Conservation (phyloP, 2,797 vertebrate species). For the Amniataba percoides region DNA sequence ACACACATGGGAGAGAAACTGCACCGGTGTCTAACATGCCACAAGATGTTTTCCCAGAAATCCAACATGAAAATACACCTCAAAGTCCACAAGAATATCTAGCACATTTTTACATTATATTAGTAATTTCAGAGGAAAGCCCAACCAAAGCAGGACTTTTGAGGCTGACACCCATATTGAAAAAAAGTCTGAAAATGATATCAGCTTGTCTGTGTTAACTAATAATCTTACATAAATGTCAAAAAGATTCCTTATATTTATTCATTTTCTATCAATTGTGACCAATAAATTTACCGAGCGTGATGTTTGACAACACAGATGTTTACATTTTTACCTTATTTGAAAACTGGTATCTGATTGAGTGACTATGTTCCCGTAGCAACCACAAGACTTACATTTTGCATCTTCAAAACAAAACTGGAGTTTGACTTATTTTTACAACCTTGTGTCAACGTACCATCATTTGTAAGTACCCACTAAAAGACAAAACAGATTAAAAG, state of each 20-base stretch:
- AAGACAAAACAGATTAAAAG: neutral
- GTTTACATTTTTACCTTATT: neutral
- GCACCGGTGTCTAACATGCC: slow-evolving; percentile 7
- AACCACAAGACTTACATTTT: neutral
- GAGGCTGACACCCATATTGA: neutral
- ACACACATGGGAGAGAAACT: slow-evolving; percentile 29
- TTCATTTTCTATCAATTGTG: no score
- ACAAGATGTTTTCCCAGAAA: slow-evolving; percentile 4
- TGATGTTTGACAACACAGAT: neutral
- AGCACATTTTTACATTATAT: neutral
- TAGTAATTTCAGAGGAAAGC: neutral
- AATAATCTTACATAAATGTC: neutral
- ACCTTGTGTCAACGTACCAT: no score
- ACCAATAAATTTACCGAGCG: no score
- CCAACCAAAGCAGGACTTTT: neutral
- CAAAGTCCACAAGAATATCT: slow-evolving; percentile 24
- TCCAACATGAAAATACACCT: slow-evolving; percentile 35
- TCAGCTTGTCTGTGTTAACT: neutral
- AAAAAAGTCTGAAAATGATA: no score
- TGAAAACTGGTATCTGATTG: neutral
- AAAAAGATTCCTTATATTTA: neutral
- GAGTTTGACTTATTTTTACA: no score
- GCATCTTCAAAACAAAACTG: neutral
- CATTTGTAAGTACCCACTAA: neutral
- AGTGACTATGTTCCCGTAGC: no score